Conservation (phyloP, 2,888 invertebrate species). For the Tenthredo livida region DNA sequence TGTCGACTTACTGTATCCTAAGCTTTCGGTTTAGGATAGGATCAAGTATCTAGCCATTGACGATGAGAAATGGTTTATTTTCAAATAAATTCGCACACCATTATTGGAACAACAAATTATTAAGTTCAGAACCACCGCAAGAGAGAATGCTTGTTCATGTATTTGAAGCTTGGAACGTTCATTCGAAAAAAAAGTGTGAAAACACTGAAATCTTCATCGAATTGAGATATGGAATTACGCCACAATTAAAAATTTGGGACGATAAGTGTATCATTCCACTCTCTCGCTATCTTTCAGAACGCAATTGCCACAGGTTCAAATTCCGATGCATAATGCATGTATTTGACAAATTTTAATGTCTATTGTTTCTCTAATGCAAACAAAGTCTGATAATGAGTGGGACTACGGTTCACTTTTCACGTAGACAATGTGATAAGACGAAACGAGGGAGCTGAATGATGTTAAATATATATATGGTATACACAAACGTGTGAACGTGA, state of each 20-base stretch:
- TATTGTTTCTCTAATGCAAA: not conserved
- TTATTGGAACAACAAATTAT: not conserved
- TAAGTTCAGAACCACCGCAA: not conserved
- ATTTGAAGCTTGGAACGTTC: no score
- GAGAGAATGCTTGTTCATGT: not conserved
- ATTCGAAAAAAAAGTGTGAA: no score
- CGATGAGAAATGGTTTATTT: not conserved
- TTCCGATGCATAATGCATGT: not conserved
- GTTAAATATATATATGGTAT: not conserved
- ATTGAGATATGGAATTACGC: not conserved
- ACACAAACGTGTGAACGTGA: conserved; percentile 26
- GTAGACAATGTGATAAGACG: not conserved
- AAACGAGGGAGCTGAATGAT: conserved; percentile 5
- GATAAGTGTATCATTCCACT: not conserved
- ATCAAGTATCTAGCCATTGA: not conserved
- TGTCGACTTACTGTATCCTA: not conserved
- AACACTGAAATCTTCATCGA: not conserved
- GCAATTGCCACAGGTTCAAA: not conserved
- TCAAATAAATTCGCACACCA: not conserved
- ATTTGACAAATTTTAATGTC: not conserved
- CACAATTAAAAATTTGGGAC: not conserved
- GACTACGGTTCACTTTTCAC: conserved; percentile 34
- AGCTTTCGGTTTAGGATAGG: not conserved
- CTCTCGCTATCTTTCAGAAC: not conserved
- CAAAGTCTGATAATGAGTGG: conserved; percentile 25